Conservation (phyloP, 2,113 vertebrate species). For the Melanerpes aurifrons region DNA sequence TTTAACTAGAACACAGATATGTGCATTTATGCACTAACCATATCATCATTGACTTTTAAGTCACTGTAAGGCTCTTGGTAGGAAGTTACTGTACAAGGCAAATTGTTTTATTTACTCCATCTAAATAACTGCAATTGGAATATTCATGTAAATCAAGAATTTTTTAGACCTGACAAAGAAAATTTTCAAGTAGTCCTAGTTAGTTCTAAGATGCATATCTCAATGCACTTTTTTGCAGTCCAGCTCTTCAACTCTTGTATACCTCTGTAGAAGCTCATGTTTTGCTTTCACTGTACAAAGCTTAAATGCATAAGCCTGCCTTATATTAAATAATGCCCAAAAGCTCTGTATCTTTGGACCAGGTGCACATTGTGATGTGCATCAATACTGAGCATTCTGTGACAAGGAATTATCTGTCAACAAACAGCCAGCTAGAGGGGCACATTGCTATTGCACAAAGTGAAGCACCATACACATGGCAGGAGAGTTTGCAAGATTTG, state of each 20-base stretch:
- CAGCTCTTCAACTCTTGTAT: background rate
- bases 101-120: background rate
- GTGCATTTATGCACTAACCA: background rate
- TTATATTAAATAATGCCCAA: background rate
- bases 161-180: background rate
- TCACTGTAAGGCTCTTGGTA: background rate
- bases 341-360: background rate
- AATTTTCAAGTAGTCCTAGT: background rate
- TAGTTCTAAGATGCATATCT: background rate
- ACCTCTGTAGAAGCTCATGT: background rate
- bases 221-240: background rate
- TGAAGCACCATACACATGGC: background rate
- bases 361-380: background rate
- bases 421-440: background rate
- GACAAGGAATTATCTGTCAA: background rate
- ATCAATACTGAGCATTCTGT: background rate
- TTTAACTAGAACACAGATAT: background rate
- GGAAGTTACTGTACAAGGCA: background rate
- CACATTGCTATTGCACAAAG: rapidly evolving
- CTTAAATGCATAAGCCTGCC: background rate
- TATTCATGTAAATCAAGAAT: background rate
- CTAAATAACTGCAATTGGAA: background rate
- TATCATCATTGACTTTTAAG: no score
- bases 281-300: background rate
- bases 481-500: background rate